phyloP scores from a whole-genome alignment of 2,797 vertebrate species.

The Coregonus ussuriensis region DNA sequence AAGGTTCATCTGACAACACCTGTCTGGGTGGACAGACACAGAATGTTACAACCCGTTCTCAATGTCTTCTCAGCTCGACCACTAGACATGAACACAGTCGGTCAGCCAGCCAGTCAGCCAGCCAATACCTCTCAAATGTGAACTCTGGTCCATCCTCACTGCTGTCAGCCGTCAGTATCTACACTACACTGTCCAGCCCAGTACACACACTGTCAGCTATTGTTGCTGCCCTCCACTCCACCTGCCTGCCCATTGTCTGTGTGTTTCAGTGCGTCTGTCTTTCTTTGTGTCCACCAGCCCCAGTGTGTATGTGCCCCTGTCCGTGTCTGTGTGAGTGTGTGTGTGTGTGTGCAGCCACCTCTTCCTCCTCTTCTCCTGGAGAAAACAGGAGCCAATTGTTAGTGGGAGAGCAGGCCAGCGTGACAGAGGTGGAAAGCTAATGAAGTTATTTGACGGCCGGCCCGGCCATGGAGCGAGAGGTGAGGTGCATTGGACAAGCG shows the following conservation, averaged over 20 bases:
- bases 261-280: too few relatives aligned
- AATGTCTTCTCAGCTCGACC: too few relatives aligned
- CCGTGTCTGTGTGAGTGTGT: neutral
- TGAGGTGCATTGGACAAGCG: slow-evolving; percentile 79
- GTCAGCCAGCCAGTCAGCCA: neutral
- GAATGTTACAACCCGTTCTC: too few relatives aligned
- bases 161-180: too few relatives aligned
- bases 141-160: slow-evolving; percentile 46
- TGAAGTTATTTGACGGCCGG: slow-evolving; percentile 83
- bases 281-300: too few relatives aligned
- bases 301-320: neutral
- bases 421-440: slow-evolving; percentile 85
- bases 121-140: neutral
- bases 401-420: slow-evolving; percentile 74
- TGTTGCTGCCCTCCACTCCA: too few relatives aligned
- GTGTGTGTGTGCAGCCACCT: neutral
- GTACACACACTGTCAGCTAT: neutral
- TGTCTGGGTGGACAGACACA: too few relatives aligned
- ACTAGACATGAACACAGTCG: too few relatives aligned
- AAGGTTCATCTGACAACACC: too few relatives aligned
- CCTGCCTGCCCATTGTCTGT: neutral
- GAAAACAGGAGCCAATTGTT: slow-evolving; percentile 76
- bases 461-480: slow-evolving; percentile 76
- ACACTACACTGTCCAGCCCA: neutral
- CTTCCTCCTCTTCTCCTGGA: slow-evolving; percentile 31